phyloP scores from a whole-genome alignment of 2,888 invertebrate genomes.

The Phaonia tiefii region DNA sequence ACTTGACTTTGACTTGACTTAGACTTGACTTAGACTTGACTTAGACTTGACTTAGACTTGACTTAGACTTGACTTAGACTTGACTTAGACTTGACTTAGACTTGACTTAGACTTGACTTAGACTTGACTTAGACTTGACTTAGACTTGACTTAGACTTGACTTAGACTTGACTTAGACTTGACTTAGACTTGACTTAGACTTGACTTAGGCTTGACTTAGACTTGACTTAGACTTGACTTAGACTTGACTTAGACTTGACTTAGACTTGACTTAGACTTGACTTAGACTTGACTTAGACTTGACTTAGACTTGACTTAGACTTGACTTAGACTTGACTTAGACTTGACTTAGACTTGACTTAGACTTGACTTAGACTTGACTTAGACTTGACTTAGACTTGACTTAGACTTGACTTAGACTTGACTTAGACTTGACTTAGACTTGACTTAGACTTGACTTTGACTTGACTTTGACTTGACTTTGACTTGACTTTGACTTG shows the following conservation, averaged over 20 bases:
- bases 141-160: constrained; percentile 4
- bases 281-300: constrained; percentile 4
- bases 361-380: constrained; percentile 14
- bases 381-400: constrained; percentile 9
- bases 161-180: constrained; percentile 4
- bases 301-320: constrained; percentile 4
- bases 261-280: constrained; percentile 4
- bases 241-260: constrained; percentile 4
- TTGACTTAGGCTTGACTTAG: constrained; percentile 4
- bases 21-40: no score
- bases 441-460: constrained; percentile 10
- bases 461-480: no score
- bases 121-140: constrained; percentile 4
- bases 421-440: constrained; percentile 16
- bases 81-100: no score
- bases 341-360: constrained; percentile 4
- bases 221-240: constrained; percentile 4
- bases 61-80: no score
- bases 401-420: constrained; percentile 16
- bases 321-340: constrained; percentile 4
- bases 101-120: constrained; percentile 4
- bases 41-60: no score
- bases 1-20: no score
- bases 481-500: no score
- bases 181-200: constrained; percentile 4